Evolutionary conservation across 2,888 invertebrate species (phyloP), one percentile per base, ranked within the genome.

Genomic region (Lacanobia oleracea): DNA sequence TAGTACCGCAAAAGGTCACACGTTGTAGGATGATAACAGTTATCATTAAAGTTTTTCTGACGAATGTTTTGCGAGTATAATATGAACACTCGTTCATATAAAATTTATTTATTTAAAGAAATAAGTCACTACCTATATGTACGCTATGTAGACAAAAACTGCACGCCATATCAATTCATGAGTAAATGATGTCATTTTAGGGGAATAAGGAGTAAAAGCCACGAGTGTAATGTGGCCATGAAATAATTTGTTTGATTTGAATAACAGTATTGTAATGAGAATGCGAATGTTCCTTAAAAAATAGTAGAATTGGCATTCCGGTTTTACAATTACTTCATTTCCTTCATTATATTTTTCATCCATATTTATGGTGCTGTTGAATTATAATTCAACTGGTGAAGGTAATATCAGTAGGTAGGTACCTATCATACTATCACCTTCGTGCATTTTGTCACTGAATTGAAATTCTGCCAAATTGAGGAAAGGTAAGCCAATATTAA

Each of bases 111-210:
- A 54, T 50, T 18, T n/a, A 43, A 43, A 48, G 14, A 40, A 48
- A 37, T 37, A 33, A 40, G 40, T 59, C 21, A 40, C 40, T n/a
- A 14, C n/a, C n/a, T 45, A 2, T 27, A 45, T n/a, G 10, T 33
- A 3, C 21, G 37, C 23, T 53, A 45, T 53, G 57, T 67, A 66
- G 62, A 51, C 27, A 59, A 23, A 53, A 72, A 51, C 21, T 67
- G 37, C 56, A 64, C 14, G 77, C 71, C 53, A 64, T 85, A 87
- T 88, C 76, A 86, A 87, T 86, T 82, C 70, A 74, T 65, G 72
- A 81, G 68, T 64, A 73, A 72, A 76, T 87, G 88, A 88, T 84
- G 82, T 86, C 84, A 88, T 77, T 59, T 60, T 63, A 72, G n/a
- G 54, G 68, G 71, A 66, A 66, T 37, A 73, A 53, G 70, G 74